Conservation (phyloP, 2,113 vertebrate genomes). For the Cyphomyrus plagiostoma region DNA sequence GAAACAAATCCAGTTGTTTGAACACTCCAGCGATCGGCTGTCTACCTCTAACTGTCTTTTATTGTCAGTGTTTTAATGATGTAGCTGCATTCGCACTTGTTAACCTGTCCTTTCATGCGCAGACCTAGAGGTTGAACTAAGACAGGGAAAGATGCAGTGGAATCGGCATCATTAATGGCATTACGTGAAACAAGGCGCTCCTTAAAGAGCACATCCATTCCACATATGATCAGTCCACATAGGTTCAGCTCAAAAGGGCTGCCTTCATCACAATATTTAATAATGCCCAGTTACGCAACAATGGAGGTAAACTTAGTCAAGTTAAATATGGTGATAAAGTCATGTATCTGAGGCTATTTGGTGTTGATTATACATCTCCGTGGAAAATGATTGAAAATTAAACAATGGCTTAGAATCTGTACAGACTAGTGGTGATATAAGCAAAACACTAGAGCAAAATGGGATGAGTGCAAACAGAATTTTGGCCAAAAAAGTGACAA, state of each 20-base stretch:
- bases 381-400: background rate
- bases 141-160: background rate
- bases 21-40: background rate
- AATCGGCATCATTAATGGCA: background rate
- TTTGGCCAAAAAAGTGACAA: background rate
- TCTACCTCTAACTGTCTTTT: background rate
- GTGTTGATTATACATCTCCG: background rate
- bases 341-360: background rate
- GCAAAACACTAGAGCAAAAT: background rate
- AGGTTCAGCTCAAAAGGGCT: background rate
- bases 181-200: background rate
- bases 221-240: background rate
- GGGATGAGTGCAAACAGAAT: background rate
- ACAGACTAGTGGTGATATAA: background rate
- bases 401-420: background rate
- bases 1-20: background rate
- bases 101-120: background rate
- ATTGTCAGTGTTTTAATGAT: background rate
- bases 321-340: background rate
- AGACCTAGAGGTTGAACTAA: background rate
- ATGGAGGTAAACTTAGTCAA: background rate
- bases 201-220: background rate
- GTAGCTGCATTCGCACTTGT: background rate
- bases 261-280: background rate
- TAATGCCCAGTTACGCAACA: background rate